A percentile compares a stretch with the other conserved stretches of the same genome.
Conservation (phyloP, 2,113 vertebrate genomes). For the Bostrychus sinensis region DNA sequence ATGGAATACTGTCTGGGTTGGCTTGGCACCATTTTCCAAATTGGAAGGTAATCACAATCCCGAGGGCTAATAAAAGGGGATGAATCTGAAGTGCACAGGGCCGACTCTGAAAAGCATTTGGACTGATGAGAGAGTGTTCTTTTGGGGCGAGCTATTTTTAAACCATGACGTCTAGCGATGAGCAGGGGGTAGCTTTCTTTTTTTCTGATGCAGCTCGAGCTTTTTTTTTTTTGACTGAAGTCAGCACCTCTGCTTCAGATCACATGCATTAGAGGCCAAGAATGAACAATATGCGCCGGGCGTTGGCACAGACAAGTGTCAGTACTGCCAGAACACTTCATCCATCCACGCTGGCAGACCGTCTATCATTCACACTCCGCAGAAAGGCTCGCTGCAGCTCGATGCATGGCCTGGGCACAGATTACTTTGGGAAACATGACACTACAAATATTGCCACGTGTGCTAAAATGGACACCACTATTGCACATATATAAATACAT, state of each 20-base stretch:
- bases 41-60: constrained; percentile 53
- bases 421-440: constrained; percentile 55
- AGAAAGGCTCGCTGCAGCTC: constrained; percentile 30
- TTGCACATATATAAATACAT: constrained; percentile 5
- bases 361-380: constrained; percentile 57
- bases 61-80: constrained; percentile 51
- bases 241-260: constrained; percentile 70
- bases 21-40: constrained; percentile 36
- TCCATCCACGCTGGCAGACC: constrained; percentile 62
- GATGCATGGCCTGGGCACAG: constrained; percentile 41
- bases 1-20: constrained; percentile 26
- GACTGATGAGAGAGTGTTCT: constrained; percentile 39
- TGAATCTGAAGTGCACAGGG: constrained; percentile 42
- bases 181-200: constrained; percentile 54
- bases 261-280: constrained; percentile 55
- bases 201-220: constrained; percentile 27
- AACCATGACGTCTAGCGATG: constrained; percentile 48
- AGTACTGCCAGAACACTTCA: constrained; percentile 56
- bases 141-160: constrained; percentile 66
- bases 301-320: constrained; percentile 54
- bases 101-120: constrained; percentile 43
- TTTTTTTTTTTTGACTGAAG: constrained; percentile 57
- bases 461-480: not conserved
- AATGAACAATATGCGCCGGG: constrained; percentile 58
- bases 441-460: constrained; percentile 18